Percentiles rank a stretch among this genome's conserved stretches.
These are phyloP conservation scores for Hypotaenidia okinawae DNA, from an alignment of 2,797 vertebrate species.

Conservation along the genomic window DNA sequence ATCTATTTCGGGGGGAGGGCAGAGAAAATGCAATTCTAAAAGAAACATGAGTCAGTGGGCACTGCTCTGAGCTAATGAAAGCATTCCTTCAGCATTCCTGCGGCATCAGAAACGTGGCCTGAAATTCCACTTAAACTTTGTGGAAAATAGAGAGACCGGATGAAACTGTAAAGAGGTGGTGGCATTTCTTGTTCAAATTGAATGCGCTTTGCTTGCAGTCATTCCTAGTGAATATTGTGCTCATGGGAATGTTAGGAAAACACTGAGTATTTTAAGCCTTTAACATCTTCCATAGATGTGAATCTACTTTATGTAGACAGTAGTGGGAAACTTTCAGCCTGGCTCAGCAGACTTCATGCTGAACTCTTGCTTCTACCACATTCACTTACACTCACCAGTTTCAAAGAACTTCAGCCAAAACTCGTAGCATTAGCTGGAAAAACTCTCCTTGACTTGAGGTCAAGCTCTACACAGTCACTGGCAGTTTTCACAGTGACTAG, in stretches of 20 bases:
- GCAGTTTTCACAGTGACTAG: not conserved
- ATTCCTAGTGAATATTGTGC: not conserved
- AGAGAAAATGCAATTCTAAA: not conserved
- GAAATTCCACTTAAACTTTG: not conserved
- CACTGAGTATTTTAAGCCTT: not conserved
- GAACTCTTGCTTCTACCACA: not conserved
- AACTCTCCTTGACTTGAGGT: constrained; percentile 10
- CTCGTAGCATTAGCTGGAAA: not conserved
- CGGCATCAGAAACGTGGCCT: not conserved
- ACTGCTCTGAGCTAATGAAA: constrained; percentile 45
- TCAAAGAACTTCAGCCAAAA: constrained; percentile 16
- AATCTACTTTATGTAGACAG: not conserved
- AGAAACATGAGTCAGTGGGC: not conserved
- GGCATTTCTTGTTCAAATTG: not conserved
- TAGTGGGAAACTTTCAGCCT: not conserved
- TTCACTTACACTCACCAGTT: constrained; percentile 17
- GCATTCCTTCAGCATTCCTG: constrained; percentile 58
- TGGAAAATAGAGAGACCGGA: not conserved
- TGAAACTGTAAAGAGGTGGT: not conserved
- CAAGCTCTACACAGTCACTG: not conserved
- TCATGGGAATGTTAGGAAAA: not conserved
- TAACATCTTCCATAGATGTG: not conserved
- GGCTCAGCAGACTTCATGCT: not conserved
- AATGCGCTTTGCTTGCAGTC: not conserved
- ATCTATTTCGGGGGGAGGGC: not conserved